phyloP scores from a whole-genome alignment of 2,888 invertebrate genomes.

The Papilio elwesi region DNA sequence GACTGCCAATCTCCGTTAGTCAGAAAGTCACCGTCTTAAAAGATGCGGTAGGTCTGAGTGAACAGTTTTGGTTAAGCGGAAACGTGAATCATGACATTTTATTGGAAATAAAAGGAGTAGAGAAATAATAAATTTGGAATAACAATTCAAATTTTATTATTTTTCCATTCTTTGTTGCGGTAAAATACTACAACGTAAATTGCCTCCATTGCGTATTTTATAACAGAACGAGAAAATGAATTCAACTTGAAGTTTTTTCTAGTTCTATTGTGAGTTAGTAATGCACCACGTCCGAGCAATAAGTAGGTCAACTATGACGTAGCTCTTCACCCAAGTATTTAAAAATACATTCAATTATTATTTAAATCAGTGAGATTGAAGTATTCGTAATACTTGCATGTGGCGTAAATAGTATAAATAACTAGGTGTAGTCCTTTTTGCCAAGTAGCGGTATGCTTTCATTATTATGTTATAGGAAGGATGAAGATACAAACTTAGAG shows the following conservation, averaged over 20 bases:
- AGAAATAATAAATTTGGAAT: no score
- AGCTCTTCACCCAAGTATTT: neutral
- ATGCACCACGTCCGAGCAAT: conserved; percentile 11
- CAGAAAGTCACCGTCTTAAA: no score
- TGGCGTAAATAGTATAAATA: neutral
- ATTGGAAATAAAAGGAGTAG: no score
- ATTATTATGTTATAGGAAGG: neutral
- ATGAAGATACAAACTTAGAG: neutral
- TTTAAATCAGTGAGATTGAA: no score
- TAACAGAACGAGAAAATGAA: conserved; percentile 12
- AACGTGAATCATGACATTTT: no score
- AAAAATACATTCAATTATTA: conserved; percentile 19
- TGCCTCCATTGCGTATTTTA: neutral
- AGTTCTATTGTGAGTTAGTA: conserved; percentile 20
- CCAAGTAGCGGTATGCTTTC: neutral
- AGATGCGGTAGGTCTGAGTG: no score
- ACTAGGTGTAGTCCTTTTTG: neutral
- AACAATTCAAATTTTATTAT: no score
- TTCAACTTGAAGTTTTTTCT: conserved; percentile 15
- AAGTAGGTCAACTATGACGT: conserved; percentile 21
- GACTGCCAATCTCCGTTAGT: no score
- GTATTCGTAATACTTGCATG: neutral
- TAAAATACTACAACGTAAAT: conserved; percentile 1
- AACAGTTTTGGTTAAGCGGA: no score
- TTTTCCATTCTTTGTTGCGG: neutral